Evolutionary conservation across 1,140 invertebrate species (phyloP), one percentile per base, ranked within the genome.

Genomic region (Teleopsis dalmanni): DNA sequence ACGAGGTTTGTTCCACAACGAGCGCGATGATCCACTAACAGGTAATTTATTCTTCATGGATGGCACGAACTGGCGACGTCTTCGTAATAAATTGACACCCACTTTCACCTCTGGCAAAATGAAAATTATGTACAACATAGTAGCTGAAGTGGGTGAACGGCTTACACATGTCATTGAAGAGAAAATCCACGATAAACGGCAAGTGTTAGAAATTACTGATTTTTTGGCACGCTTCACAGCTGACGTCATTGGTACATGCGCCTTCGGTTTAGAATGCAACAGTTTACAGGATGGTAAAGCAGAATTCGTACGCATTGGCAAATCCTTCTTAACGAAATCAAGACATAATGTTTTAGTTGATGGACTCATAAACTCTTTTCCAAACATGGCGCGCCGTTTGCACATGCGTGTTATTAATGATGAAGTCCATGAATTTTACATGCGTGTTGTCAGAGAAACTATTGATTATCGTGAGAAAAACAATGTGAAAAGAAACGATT

Each of bases 191-290:
- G 41, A 25, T 0, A 54, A 48, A 1, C 36, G 34, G 0, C 52
- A 48, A 8, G 48, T 62, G 33, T 26, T 76, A 8, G 76, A 77
- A 58, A 73, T 76, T 38, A 75, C 74, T 26, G 73, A 78, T 14
- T 23, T 77, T 0, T 62, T 72, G 44, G 72, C 63, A 0, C 68
- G 71, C 14, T 83, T 75, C 36, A 76, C 77, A 0, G 78, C 81
- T n/a, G 83, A 85, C 51, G 67, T 81, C 0, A 81, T 85, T n/a
- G 76, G 74, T 1, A 71, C 63, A 4, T 77, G 75, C 37, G 78
- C 73, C 2, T 84, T 80, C 51, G 82, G 82, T 0, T 54, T 83
- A 5, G 61, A 77, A 0, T 72, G 74, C 6, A 75, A 82, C 49
- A 76, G 76, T 0, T 53, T 82, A 8, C 62, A 70, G 2, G 70